Base-by-base conservation (phyloP, 2,888 invertebrate species). In the Poecilobothrus nobilitatus region DNA sequence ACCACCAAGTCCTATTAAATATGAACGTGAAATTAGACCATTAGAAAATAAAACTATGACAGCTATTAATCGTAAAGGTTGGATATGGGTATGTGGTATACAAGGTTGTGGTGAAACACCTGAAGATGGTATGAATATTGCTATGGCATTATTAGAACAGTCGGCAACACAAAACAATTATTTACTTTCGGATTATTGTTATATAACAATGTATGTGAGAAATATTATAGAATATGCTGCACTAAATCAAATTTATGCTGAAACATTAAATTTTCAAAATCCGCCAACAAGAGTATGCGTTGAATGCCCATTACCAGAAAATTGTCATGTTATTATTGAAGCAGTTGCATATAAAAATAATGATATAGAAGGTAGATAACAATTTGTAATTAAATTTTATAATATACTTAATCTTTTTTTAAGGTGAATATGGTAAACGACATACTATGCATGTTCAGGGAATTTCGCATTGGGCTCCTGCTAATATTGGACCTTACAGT, bases 401-500 rank as follows among this genome's bases (percentile, higher is more conserved):
- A 18, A 53, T 18, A 53, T 53, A 53, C 18, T 53, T 53, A 69
- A 68, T 71, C 71, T 70, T 73, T 72, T 41, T 71, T 70, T 70
- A 72, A 72, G 69, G 67, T 65, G 22, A 69, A 64, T 27, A 34
- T 63, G 9, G 68, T 69, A 85, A 86, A 74, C 86, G 91, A 71
- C 85, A 89, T 72, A 92, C 92, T 9, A 92, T 96, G 91, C 96
- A 97, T 79, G 95, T 97, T 63, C 96, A 96, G 82, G 91, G 95
- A 71, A 89, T 96, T 75, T 96, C 95, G 37, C 95, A 97, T 80
- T 97, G 97, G 97, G 95, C 96, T n/a, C 96, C 97, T 0, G 95
- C 96, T 71, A 96, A 95, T 79, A 96, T 97, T 75, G 97, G 96
- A 65, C 96, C 97, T 8, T 97, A 97, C 80, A 96, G 96, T 79